These are phyloP conservation scores for Sturnus vulgaris DNA, from an alignment of 2,113 vertebrate genomes.

Conservation along the genomic window DNA sequence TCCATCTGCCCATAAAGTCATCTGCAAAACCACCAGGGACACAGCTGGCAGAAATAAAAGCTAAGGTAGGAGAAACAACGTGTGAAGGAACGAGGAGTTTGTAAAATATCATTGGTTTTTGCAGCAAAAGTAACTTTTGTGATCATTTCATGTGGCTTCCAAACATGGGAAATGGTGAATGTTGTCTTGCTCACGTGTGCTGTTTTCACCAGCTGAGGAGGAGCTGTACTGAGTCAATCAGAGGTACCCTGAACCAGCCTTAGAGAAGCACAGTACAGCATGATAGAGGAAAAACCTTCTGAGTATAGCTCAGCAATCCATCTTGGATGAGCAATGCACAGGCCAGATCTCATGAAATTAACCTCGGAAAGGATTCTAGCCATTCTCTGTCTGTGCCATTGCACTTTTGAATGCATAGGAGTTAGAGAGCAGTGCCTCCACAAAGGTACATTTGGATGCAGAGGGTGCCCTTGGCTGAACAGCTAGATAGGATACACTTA, in stretches of 20 bases:
- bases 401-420: neutral
- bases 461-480: neutral
- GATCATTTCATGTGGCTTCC: neutral
- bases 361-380: neutral
- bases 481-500: neutral
- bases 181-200: fast-evolving
- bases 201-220: neutral
- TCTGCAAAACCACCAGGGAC: slow-evolving; percentile 29
- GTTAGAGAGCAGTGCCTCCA: neutral
- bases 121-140: neutral
- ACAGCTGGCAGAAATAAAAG: neutral
- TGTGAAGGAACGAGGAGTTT: neutral
- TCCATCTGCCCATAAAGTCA: slow-evolving; percentile 13
- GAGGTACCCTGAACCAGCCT: neutral
- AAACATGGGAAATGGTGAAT: neutral
- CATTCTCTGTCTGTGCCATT: neutral
- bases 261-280: neutral
- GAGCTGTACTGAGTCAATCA: neutral
- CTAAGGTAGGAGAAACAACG: neutral
- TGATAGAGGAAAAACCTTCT: neutral
- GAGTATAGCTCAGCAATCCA: neutral
- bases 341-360: neutral
- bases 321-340: neutral
- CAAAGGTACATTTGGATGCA: neutral
- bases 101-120: neutral